These are phyloP conservation scores for Aphidius ervi DNA, from an alignment of 1,140 invertebrate genomes.

Conservation along the genomic window DNA sequence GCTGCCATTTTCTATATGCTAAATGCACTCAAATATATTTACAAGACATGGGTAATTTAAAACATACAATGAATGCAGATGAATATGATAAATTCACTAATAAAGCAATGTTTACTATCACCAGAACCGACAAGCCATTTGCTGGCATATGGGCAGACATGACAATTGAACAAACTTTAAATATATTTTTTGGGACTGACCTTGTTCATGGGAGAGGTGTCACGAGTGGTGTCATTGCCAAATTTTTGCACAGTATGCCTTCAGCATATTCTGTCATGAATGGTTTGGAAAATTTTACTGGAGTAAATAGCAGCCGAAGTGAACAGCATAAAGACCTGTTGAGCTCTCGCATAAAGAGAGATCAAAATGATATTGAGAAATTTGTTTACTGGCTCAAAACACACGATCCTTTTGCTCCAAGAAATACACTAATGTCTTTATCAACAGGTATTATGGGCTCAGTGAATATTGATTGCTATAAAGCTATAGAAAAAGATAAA, in stretches of 20 bases:
- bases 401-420: background rate
- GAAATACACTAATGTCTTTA: constrained; percentile 32
- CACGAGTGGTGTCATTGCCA: constrained; percentile 31
- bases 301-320: constrained; percentile 11
- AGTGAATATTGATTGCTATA: constrained; percentile 34
- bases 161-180: constrained; percentile 42
- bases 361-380: constrained; percentile 29
- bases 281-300: constrained; percentile 25
- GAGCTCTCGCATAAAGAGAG: constrained; percentile 24
- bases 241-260: constrained; percentile 23
- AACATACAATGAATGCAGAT: constrained; percentile 39
- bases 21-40: constrained; percentile 40
- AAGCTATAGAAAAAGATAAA: constrained; percentile 30
- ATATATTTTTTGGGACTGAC: constrained; percentile 38
- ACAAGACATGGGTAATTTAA: constrained; percentile 36
- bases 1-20: constrained; percentile 37
- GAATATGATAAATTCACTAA: constrained; percentile 35
- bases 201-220: constrained; percentile 36
- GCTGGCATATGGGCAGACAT: constrained; percentile 44
- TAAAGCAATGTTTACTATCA: constrained; percentile 37
- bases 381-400: background rate
- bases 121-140: constrained; percentile 43
- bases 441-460: constrained; percentile 36
- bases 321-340: constrained; percentile 36
- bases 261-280: constrained; percentile 16